Conservation (phyloP, 2,113 vertebrate genomes). For the Prunella fulvescens region DNA sequence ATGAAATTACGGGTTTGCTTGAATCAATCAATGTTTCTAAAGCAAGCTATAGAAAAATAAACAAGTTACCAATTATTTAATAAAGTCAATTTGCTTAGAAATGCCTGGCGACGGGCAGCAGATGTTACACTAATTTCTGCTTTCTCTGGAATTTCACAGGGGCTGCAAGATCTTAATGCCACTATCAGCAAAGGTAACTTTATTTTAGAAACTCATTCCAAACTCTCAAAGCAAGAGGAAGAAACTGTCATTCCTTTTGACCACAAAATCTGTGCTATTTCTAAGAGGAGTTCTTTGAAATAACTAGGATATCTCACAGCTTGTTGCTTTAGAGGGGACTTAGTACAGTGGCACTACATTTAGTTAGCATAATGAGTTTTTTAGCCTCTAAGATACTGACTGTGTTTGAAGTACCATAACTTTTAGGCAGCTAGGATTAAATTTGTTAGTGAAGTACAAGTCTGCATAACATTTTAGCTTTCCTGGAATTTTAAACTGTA, state of each 20-base stretch:
- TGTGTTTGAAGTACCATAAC: neutral
- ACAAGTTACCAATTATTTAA: constrained; percentile 46
- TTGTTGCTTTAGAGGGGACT: constrained; percentile 36
- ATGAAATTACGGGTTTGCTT: constrained; percentile 45
- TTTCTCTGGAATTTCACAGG: constrained; percentile 44
- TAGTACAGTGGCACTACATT: neutral
- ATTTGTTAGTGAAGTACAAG: neutral
- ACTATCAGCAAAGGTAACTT: constrained; percentile 40
- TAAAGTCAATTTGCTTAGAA: constrained; percentile 44
- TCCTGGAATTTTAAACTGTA: neutral
- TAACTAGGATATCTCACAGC: constrained; percentile 60
- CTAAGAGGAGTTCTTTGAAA: constrained; percentile 48
- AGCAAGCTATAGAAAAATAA: constrained; percentile 47
- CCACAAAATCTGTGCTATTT: constrained; percentile 42
- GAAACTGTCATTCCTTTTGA: constrained; percentile 34
- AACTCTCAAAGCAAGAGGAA: constrained; percentile 32
- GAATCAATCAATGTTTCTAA: constrained; percentile 45
- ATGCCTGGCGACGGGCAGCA: neutral
- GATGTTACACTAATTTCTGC: constrained; percentile 26
- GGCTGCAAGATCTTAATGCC: constrained; percentile 19
- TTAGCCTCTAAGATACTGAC: neutral
- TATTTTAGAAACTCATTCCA: constrained; percentile 40
- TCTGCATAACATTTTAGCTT: neutral
- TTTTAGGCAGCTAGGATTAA: neutral
- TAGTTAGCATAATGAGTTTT: constrained; percentile 45